Evolutionary conservation across 2,113 vertebrate genomes (phyloP), one percentile per base, ranked within the genome.

Genomic region (Psilopsiagon aurifrons): DNA sequence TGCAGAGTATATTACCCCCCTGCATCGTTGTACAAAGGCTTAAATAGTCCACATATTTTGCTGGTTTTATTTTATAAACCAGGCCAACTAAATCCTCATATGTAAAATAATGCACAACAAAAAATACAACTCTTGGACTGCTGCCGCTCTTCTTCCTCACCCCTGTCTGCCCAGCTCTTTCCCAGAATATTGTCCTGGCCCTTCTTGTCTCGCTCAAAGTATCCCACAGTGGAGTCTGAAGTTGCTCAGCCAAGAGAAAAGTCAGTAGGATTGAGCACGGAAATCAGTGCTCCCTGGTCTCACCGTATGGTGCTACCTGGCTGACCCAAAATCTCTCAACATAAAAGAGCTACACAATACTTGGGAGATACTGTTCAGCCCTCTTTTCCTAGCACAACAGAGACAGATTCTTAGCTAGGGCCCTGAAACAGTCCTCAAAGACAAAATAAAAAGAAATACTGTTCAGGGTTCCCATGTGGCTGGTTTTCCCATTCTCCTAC

Each of bases 1-100:
- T 46, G 18, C 13, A 68, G 52, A 82, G 71, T 70, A 83, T 25
- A 54, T 86, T 92, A 78, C 55, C 37, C 24, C 37, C 31, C 23
- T 60, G 60, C 13, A 25, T 41, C 43, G 17, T 62, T 76, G 20
- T 37, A 82, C 0, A 1, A 67, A 68, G 29, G 33, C 67, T 92
- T 90, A 81, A 80, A 70, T 2, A 84, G 55, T 59, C 37, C 31
- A 35, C 68, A 31, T 12, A 39, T 78, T 88, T 94, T 92, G 25
- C 31, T 78, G 20, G 11, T 13, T 88, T 92, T 86, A n/a, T 91
- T 95, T 90, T 81, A 91, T 46, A 78, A 91, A 91, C 86, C 25
- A 63, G 35, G 62, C 29, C 43, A 82, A 51, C 29, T 76, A 63
- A 92, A 88, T 66, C 27, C 63, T 93, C 67, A 44, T 14, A 52